A percentile compares a stretch with the other conserved stretches of the same genome.
Evolutionary conservation across 2,113 vertebrate species (phyloP).

Genomic region (Pholis gunnellus): DNA sequence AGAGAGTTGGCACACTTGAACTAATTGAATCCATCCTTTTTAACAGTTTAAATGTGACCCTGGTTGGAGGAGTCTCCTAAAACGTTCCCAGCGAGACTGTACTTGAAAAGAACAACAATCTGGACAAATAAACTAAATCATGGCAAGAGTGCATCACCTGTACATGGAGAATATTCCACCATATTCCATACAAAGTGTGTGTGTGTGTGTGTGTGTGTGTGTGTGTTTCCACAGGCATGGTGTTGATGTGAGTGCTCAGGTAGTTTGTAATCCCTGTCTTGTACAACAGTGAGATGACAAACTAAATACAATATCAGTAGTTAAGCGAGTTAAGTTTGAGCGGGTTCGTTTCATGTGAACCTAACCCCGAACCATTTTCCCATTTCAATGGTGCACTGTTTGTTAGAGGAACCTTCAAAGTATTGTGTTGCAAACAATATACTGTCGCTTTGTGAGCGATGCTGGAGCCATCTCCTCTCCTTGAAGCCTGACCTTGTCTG

Average conservation of each 20-base stretch:
- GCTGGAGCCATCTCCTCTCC: conserved; percentile 41
- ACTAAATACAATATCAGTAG: background rate
- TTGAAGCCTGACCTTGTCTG: conserved; percentile 61
- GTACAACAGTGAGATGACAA: conserved; percentile 14
- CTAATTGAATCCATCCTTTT: background rate
- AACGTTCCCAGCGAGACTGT: no score
- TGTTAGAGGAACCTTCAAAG: conserved; percentile 34
- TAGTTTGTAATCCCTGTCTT: background rate
- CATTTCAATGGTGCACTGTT: background rate
- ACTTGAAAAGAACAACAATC: background rate
- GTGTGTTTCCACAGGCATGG: background rate
- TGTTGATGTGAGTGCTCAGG: no score
- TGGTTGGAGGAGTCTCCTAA: background rate
- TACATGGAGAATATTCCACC: no score
- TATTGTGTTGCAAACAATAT: conserved; percentile 59
- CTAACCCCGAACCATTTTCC: background rate
- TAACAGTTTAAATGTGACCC: background rate
- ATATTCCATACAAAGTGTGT: no score
- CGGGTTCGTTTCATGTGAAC: background rate
- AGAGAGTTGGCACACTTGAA: background rate
- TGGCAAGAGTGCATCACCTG: background rate
- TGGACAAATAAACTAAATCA: background rate
- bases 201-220: no score
- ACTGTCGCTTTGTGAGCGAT: conserved; percentile 29
- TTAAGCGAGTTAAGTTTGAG: conserved; percentile 21